Conservation (phyloP, 2,113 vertebrate species). For the Nibea albiflora region DNA sequence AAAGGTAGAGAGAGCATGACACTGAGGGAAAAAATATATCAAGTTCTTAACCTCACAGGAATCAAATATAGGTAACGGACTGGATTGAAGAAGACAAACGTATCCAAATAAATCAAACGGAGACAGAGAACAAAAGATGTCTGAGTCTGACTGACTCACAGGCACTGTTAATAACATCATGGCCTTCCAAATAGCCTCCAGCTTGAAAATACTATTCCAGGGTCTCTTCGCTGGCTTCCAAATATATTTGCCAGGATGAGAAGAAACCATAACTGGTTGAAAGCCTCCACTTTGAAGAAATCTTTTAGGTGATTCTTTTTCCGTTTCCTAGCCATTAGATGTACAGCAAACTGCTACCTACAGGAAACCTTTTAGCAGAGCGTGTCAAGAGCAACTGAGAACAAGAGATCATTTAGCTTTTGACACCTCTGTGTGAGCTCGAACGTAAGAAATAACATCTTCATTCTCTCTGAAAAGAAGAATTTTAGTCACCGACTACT, state of each 20-base stretch:
- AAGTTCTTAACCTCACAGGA: conserved; percentile 62
- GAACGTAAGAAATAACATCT: not conserved
- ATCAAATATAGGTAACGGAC: conserved; percentile 52
- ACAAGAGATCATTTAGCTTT: conserved; percentile 14
- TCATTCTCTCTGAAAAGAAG: not conserved
- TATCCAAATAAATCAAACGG: conserved; percentile 57
- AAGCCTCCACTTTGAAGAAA: conserved; percentile 1
- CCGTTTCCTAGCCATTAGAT: not conserved
- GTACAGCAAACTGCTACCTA: no score
- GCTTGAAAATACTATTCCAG: conserved; percentile 45
- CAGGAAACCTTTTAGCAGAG: not conserved
- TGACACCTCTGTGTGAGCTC: not conserved
- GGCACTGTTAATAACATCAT: conserved; percentile 62
- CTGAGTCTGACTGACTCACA: conserved; percentile 40
- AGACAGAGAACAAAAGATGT: conserved; percentile 56
- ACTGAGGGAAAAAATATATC: conserved; percentile 33
- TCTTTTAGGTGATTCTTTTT: conserved; percentile 6
- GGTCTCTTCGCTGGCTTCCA: conserved; percentile 17
- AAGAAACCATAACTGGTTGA: conserved; percentile 20
- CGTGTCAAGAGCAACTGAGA: conserved; percentile 7
- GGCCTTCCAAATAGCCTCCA: conserved; percentile 41
- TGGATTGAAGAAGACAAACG: conserved; percentile 54
- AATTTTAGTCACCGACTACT: not conserved
- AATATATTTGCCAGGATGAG: conserved; percentile 33
- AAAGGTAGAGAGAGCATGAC: conserved; percentile 21